Evolutionary conservation across 2,888 invertebrate species (phyloP), one percentile per base, ranked within the genome.

Genomic region (Phengaris alcon): DNA sequence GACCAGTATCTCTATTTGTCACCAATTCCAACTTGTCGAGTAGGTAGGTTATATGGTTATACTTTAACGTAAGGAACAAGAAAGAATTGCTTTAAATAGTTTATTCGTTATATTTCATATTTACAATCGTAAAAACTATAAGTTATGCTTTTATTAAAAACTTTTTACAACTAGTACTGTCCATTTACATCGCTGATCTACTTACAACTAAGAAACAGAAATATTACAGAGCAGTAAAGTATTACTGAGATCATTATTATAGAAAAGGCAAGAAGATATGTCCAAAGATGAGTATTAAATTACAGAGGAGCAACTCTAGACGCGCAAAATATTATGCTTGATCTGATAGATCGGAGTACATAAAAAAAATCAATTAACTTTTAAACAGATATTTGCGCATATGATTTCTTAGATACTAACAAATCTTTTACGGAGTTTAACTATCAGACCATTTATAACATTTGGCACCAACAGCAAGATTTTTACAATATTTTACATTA

Each of bases 31-130:
- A 35, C 35, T 35, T 3, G 35, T 35, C 35, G 35, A 35, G 35
- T 35, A 35, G 35, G 2, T 35, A 35, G 35, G 22, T 22, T 22
- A 22, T 22, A 2, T 35, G 0, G 35, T 0, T 35, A 35, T 3
- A 35, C 35, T 35, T 2, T 46, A 52, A 52, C 1, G 15, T 35
- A 52, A 73, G 54, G 68, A 75, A 46, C 59, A 78, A 78, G 77
- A 73, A 75, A 48, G 22, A 74, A 73, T 80, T 84, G 80, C 85
- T 86, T 80, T 86, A 86, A 83, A 83, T 84, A 84, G 84, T 90
- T 88, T 90, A 90, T 88, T 90, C 82, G 82, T 86, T 84, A 86
- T 81, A 82, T 85, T 85, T 86, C 83, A 86, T 91, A 91, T 91
- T 89, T 91, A 91, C 91, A 91, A 82, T 83, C 78, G 86, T 90